Evolutionary conservation across 2,797 vertebrate genomes (phyloP), one percentile per base, ranked within the genome.

Genomic region (Hydrocynus forskahlii): DNA sequence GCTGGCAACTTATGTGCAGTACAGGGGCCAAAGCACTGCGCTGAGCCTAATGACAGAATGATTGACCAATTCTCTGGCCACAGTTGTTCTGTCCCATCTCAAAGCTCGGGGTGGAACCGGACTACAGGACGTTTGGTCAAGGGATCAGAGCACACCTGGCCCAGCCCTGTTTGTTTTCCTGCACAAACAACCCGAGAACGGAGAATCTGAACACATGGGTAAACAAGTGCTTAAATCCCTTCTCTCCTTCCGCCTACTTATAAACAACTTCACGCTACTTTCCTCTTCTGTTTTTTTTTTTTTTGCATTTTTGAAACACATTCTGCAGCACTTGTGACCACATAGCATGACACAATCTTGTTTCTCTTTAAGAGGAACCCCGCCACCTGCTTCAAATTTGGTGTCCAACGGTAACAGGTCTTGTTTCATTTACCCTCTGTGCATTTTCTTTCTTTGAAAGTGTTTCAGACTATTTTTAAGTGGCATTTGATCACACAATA

Each of bases 61-160:
- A 90, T 87, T 87, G 89, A 85, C 87, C 85, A 86, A 87, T 89
- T 90, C 87, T 89, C 79, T 82, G 85, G 88, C 88, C 87, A 66
- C 83, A 86, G 88, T 87, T 85, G 87, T 83, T 86, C 80, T 83
- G 86, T 81, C 86, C 81, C 83, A 79, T 88, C 87, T 81, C 83
- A 90, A 88, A 60, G 68, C 79, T 84, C 75, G 74, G 29, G 29
- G 35, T 57, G 76, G 76, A 57, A 43, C 35, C 40, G 35, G 35
- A 40, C 62, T 80, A 48, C 74, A 72, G 73, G 74, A 80, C 76
- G 21, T 86, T 82, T 86, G 74, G 70, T 82, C 55, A 71, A 76
- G 52, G 57, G 86, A 86, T 82, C 83, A 72, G 76, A 54, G 85
- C 88, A 92, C 94, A 95, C 94, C 94, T 94, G 93, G 86, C 84